Evolutionary conservation across 2,797 vertebrate genomes (phyloP), one percentile per base, ranked within the genome.

Genomic region (Tinamus major): DNA sequence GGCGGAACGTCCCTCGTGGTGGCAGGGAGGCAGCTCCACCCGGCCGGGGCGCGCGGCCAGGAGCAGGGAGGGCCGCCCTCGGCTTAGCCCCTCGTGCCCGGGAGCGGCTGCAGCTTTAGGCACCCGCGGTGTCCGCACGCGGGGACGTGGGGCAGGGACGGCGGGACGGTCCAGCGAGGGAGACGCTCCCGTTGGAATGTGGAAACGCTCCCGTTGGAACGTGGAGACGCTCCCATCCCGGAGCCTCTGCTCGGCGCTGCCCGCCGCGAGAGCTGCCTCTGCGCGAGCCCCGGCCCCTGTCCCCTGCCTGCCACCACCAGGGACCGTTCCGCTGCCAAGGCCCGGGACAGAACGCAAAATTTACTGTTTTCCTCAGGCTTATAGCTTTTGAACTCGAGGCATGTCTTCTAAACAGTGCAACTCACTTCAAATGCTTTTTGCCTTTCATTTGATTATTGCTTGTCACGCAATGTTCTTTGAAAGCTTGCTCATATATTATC

Each of bases 401-500:
- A 98, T 98, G 98, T 97, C 95, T 97, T 95, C 96, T 97, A 98
- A 98, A 98, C 98, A 98, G 97, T 98, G 98, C 97, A 97, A 98
- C 97, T 98, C 98, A 97, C 98, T 98, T 98, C 97, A 98, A 90
- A 98, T 98, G 98, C 98, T 98, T 97, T 97, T 97, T 97, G 98
- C 97, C 97, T 98, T 98, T 98, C 97, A 98, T 98, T 98, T 97
- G 96, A 98, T 97, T 97, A 98, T 97, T 98, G 98, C 98, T 98
- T 98, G 97, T 98, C 98, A 98, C 96, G 98, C 98, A 77, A 96
- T 98, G 97, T 98, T 98, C 98, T 98, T 97, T 97, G 98, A 98
- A 98, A 98, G 98, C 99, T 99, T 98, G 99, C 98, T 98, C 97
- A 98, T 98, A 98, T 98, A 97, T 97, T 98, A 98, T 98, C 98